These are phyloP conservation scores for Arvicanthis niloticus DNA, from an alignment of 2,113 vertebrate genomes.

Conservation along the genomic window DNA sequence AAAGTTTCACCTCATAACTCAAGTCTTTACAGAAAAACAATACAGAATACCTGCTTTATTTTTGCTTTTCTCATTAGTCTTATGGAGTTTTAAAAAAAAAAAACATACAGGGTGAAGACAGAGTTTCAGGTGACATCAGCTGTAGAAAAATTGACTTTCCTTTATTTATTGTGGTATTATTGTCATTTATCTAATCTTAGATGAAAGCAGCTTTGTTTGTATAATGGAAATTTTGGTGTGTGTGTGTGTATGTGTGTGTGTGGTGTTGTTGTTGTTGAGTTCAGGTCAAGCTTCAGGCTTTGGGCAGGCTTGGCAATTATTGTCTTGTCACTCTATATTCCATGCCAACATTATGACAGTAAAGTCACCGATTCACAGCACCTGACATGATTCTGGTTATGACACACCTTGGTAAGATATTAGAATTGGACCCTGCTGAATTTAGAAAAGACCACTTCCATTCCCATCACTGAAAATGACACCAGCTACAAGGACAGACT, in stretches of 20 bases:
- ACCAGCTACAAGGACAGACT: neutral
- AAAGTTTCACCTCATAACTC: slow-evolving; percentile 2
- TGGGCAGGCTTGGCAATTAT: neutral
- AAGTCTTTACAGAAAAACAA: neutral
- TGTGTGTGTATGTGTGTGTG: neutral
- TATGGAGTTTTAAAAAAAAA: neutral
- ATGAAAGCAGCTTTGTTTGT: neutral
- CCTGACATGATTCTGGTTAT: neutral
- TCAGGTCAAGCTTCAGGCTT: neutral
- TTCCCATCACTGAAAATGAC: neutral
- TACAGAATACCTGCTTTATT: neutral
- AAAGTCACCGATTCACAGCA: neutral
- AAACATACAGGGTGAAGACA: neutral
- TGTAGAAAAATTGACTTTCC: neutral
- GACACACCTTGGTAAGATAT: neutral
- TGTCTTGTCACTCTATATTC: neutral
- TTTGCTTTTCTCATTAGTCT: slow-evolving; percentile 10
- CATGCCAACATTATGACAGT: neutral
- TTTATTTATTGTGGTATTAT: neutral
- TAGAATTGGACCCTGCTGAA: neutral
- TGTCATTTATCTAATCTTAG: slow-evolving; percentile 2
- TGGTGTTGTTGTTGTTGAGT: too few species aligned
- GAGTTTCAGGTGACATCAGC: neutral
- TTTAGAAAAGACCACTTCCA: neutral
- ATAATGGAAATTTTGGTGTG: neutral